phyloP scores from a whole-genome alignment of 2,888 invertebrate species.

The Diaphora mendica region DNA sequence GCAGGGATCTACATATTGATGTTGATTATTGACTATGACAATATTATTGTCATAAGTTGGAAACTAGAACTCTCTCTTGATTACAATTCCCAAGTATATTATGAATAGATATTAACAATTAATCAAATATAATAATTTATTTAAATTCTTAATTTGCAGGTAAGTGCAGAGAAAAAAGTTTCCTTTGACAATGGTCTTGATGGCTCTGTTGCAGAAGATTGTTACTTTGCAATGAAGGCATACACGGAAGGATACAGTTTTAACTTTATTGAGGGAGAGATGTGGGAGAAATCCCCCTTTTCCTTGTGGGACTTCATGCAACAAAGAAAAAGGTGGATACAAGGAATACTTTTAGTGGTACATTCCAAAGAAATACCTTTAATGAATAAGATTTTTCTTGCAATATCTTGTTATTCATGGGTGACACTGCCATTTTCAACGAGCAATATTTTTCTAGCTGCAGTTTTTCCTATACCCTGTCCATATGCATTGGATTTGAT shows the following conservation, averaged over 20 bases:
- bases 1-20: too few relatives aligned
- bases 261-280: slow-evolving; percentile 98
- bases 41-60: background rate
- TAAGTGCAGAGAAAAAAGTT: slow-evolving; percentile 95
- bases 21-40: too few relatives aligned
- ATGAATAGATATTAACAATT: background rate
- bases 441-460: slow-evolving; percentile 94
- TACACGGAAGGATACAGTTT: slow-evolving; percentile 96
- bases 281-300: slow-evolving; percentile 99
- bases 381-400: slow-evolving; percentile 92
- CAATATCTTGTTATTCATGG: slow-evolving; percentile 97
- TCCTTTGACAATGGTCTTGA: slow-evolving; percentile 98
- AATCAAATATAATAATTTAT: background rate
- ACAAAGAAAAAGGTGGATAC: slow-evolving; percentile 98
- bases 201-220: slow-evolving; percentile 99
- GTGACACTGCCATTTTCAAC: slow-evolving; percentile 97
- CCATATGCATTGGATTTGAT: slow-evolving; percentile 93
- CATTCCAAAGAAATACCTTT: slow-evolving; percentile 94
- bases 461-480: slow-evolving; percentile 95
- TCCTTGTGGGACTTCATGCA: slow-evolving; percentile 97
- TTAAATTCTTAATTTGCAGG: slow-evolving; percentile 83
- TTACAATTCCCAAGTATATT: background rate
- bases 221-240: slow-evolving; percentile 98
- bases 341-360: slow-evolving; percentile 95
- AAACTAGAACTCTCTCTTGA: background rate